A percentile compares a stretch with the other conserved stretches of the same genome.
These are phyloP conservation scores for Psylliodes chrysocephalus DNA, from an alignment of 2,888 invertebrate genomes.

Conservation along the genomic window DNA sequence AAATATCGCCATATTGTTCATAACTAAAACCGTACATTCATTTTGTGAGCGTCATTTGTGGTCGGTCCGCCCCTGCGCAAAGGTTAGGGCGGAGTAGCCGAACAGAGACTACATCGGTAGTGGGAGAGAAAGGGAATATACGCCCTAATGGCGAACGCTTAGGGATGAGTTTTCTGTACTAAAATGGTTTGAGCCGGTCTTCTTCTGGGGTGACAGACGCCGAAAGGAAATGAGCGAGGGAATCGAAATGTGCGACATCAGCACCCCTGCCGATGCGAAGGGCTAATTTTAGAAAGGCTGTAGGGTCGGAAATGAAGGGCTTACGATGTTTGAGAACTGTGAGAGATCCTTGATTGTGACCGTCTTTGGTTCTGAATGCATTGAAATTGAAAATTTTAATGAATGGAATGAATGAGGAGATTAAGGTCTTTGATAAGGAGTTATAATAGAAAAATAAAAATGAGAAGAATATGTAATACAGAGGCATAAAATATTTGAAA, in stretches of 20 bases:
- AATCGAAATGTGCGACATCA: slow-evolving; percentile 15
- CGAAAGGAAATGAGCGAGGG: slow-evolving; percentile 29
- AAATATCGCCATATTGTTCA: background rate
- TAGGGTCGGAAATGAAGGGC: slow-evolving; percentile 35
- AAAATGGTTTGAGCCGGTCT: slow-evolving; percentile 32
- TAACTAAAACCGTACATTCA: background rate
- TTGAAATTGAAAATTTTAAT: slow-evolving; percentile 15
- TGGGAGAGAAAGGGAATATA: slow-evolving; percentile 33
- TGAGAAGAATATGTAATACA: too few relatives aligned
- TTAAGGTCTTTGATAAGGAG: background rate
- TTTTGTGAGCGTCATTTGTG: slow-evolving; percentile 3
- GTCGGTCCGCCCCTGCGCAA: slow-evolving; percentile 27
- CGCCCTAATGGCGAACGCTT: slow-evolving; percentile 38
- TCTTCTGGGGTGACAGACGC: slow-evolving; percentile 19
- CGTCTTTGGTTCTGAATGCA: background rate
- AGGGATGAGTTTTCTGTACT: slow-evolving; percentile 35
- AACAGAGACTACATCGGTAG: slow-evolving; percentile 19
- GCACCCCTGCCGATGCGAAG: slow-evolving; percentile 28
- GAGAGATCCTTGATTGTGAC: slow-evolving; percentile 1
- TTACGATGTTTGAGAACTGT: slow-evolving; percentile 5
- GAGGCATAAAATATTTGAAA: too few relatives aligned
- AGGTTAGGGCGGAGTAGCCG: slow-evolving; percentile 22
- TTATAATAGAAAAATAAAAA: too few relatives aligned
- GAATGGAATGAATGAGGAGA: slow-evolving; percentile 8
- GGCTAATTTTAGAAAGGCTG: slow-evolving; percentile 33